phyloP scores from a whole-genome alignment of 2,888 invertebrate species.

The Microchrysa polita region DNA sequence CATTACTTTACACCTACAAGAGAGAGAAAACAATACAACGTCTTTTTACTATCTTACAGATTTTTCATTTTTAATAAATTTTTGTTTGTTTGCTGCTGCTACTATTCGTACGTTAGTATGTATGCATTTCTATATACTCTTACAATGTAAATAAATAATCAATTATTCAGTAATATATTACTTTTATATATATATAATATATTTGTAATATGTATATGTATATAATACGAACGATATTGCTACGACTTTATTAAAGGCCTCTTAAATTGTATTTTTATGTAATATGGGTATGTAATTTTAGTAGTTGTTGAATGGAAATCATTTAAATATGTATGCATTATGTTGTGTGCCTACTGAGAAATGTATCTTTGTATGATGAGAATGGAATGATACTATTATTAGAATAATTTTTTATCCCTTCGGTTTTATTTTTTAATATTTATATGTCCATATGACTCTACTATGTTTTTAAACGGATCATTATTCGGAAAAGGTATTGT shows the following conservation, averaged over 20 bases:
- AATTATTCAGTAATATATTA: constrained; percentile 25
- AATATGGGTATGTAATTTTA: constrained; percentile 24
- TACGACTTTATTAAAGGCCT: constrained; percentile 45
- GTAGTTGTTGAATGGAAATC: constrained; percentile 8
- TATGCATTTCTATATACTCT: constrained; percentile 5
- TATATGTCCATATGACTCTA: neutral
- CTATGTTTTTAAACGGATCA: neutral
- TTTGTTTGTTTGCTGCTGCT: neutral
- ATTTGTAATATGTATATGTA: constrained; percentile 3
- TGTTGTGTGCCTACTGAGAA: constrained; percentile 30
- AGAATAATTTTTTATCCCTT: neutral
- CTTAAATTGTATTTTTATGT: constrained; percentile 42
- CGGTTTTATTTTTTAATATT: neutral
- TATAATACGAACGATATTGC: constrained; percentile 39
- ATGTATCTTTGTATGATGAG: constrained; percentile 22
- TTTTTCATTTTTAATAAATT: no score
- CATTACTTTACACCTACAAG: constrained; percentile 30
- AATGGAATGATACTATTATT: neutral
- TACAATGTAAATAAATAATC: constrained; percentile 1
- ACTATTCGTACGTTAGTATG: constrained; percentile 7
- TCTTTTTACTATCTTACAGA: constrained; percentile 32
- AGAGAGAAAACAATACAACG: constrained; percentile 29
- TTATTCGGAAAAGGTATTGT: constrained; percentile 11
- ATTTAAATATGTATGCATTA: constrained; percentile 31
- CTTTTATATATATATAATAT: constrained; percentile 24